These are phyloP conservation scores for Tamias sibiricus DNA, from an alignment of 2,113 vertebrate genomes.

Conservation along the genomic window DNA sequence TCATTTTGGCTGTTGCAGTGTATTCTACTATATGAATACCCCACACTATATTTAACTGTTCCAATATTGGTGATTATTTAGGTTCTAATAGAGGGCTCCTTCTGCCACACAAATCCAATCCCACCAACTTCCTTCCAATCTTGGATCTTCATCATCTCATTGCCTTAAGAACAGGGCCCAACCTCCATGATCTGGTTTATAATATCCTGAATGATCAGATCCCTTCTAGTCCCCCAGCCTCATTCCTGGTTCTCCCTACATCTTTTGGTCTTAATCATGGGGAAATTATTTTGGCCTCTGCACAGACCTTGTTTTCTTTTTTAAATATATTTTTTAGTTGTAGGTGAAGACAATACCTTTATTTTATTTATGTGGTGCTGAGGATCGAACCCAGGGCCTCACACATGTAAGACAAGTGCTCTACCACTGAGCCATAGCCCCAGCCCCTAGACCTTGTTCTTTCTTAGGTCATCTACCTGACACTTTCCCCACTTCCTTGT, in stretches of 20 bases:
- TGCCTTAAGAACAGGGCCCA: not conserved
- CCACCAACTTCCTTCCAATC: not conserved
- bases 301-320: not conserved
- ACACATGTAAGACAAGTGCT: no score
- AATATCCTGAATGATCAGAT: not conserved
- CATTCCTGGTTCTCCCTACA: not conserved
- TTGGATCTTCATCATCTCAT: not conserved
- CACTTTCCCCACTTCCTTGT: not conserved
- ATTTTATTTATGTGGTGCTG: no score
- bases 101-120: not conserved
- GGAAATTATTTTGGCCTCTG: not conserved
- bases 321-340: no score
- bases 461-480: not conserved
- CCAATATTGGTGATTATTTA: not conserved
- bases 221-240: not conserved
- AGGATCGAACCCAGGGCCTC: no score
- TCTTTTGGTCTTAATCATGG: not conserved
- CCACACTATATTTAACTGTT: not conserved
- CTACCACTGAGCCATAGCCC: no score
- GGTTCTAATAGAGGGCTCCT: not conserved
- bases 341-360: no score
- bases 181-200: not conserved
- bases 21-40: not conserved
- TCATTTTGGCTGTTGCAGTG: not conserved
- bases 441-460: not conserved